A percentile compares a stretch with the other conserved stretches of the same genome.
phyloP scores from a whole-genome alignment of 2,113 vertebrate species.

The Poeciliopsis occidentalis region DNA sequence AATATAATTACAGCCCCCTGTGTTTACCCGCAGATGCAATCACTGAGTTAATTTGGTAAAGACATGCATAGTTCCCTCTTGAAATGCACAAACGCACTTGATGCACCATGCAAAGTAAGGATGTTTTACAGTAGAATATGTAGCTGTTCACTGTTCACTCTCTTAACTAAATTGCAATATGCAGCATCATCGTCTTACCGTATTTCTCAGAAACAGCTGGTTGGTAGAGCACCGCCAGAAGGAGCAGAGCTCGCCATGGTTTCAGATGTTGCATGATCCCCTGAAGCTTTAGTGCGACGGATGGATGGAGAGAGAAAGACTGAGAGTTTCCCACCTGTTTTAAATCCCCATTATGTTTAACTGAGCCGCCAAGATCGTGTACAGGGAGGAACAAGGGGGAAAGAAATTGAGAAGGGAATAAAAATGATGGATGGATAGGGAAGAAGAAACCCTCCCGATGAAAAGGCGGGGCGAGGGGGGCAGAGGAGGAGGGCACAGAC shows the following conservation, averaged over 20 bases:
- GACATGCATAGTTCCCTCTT: not conserved
- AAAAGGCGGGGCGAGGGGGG: too few relatives aligned
- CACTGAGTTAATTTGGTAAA: not conserved
- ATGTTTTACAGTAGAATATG: not conserved
- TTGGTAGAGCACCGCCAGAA: slow-evolving; percentile 56
- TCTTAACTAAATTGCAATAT: not conserved
- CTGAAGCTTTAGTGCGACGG: slow-evolving; percentile 31
- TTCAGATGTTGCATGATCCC: slow-evolving; percentile 68
- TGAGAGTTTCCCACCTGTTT: slow-evolving; percentile 19
- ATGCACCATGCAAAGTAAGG: not conserved
- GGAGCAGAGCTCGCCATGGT: slow-evolving; percentile 68
- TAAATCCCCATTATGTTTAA: too few relatives aligned
- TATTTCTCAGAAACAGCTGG: slow-evolving; percentile 68
- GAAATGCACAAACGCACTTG: not conserved
- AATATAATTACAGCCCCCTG: slow-evolving; percentile 11
- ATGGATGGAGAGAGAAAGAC: too few relatives aligned
- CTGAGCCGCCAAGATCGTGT: too few relatives aligned
- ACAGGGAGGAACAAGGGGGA: too few relatives aligned
- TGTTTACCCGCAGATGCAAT: not conserved
- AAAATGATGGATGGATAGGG: too few relatives aligned
- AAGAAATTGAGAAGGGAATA: too few relatives aligned
- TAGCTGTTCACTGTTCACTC: not conserved
- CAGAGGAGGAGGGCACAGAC: too few relatives aligned
- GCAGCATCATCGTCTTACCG: slow-evolving; percentile 53
- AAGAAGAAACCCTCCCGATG: too few relatives aligned